Conservation (phyloP, 2,888 invertebrate genomes). For the Troilus luridus region DNA sequence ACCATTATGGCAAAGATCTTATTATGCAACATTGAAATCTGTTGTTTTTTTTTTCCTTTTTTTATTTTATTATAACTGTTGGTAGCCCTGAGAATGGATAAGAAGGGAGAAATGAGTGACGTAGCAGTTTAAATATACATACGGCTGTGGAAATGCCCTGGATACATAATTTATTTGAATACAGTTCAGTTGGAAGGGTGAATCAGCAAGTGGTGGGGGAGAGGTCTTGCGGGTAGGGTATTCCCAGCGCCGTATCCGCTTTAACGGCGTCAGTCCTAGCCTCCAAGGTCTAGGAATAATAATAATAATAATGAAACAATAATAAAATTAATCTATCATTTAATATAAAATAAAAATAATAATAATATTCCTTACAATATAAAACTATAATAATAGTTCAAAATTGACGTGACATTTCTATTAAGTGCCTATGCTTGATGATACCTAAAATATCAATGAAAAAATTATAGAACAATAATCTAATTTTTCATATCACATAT, state of each 20-base stretch:
- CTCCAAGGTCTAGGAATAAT: background rate
- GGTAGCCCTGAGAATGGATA: background rate
- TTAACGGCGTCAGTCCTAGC: background rate
- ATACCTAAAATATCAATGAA: too few species aligned
- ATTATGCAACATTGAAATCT: too few species aligned
- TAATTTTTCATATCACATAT: too few species aligned
- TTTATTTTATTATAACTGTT: background rate
- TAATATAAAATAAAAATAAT: too few species aligned
- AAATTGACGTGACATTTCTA: too few species aligned
- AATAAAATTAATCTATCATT: too few species aligned
- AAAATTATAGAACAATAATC: too few species aligned
- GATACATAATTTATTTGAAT: constrained; percentile 21
- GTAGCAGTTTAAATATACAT: background rate
- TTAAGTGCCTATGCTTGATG: too few species aligned
- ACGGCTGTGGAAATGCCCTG: background rate
- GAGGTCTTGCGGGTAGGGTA: constrained; percentile 32
- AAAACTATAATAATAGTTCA: too few species aligned
- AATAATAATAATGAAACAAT: background rate
- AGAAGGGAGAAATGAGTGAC: background rate
- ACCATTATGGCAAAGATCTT: too few species aligned
- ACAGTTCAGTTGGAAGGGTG: background rate
- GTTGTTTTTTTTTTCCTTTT: background rate
- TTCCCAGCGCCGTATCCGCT: background rate
- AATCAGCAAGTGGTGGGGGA: background rate
- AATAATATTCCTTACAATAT: too few species aligned